Base-by-base conservation (phyloP, 2,797 vertebrate genomes). In the Hypotaenidia okinawae region DNA sequence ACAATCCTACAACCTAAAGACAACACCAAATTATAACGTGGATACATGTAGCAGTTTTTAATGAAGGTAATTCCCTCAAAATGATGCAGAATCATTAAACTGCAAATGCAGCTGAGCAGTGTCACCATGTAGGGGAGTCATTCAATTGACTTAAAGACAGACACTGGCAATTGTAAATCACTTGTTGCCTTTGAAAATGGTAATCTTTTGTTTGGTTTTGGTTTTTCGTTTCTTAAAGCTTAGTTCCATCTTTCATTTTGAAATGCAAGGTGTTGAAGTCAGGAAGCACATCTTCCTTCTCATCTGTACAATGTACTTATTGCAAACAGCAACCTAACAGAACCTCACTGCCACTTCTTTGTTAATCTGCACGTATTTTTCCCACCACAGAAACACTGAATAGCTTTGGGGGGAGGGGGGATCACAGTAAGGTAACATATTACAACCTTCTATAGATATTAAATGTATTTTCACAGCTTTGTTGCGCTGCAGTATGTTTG, bases 291-390 rank as follows among this genome's bases (percentile, higher is more conserved):
- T 23, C n/a, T 67, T 90, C 43, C 13, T 83, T 52, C 25, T 51
- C 19, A 24, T 70, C 64, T 49, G 27, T 16, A 75, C 8, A 55
- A 15, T 0, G 0, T 4, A 1, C 24, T 35, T 30, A 21, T 1
- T 76, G 61, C 59, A 84, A 91, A 68, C 19, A 77, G 58, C 14
- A 10, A 59, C 33, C 17, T 54, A 69, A 80, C 3, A 83, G 24
- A 86, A 86, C 39, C 32, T 30, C 24, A 32, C 28, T 19, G 27
- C 22, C 28, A 13, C 8, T 69, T 49, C 55, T 82, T 32, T 43
- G 5, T 35, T 82, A 32, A 82, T 51, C 33, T 41, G 37, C 33
- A 72, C 8, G 3, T 49, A 33, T 69, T 58, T 82, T 73, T 13
- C 5, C 70, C 18, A 25, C 37, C 57, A 72, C 35, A 84, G 55